Evolutionary conservation across 64 coral and sea anemone genomes (phyloP), one percentile per base, ranked within the genome.

Genomic region (Hydrozoanthus tunicans): DNA sequence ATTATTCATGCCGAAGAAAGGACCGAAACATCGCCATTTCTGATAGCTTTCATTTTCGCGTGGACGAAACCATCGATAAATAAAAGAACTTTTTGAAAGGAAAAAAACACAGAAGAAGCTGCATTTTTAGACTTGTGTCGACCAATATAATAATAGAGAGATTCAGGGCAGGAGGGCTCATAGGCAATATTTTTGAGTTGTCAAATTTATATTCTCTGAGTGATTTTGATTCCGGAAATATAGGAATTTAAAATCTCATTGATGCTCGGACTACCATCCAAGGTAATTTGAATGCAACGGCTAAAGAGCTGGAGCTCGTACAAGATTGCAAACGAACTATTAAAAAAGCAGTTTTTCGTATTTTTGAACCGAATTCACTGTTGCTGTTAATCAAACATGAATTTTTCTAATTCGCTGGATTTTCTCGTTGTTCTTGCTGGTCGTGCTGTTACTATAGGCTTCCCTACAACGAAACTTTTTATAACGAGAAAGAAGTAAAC

Each of bases 141-240:
- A 84, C 76, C 80, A 64, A 74, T 85, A 85, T 85, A 75, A 88
- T 88, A 88, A 74, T 60, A 70, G 74, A 88, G 17, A 74, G 70
- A 60, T 43, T 88, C 24, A 58, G 69, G 56, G 69, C 25, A 88
- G 84, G 83, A 88, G 84, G 84, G 17, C 56, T 20, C 13, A 7
- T 8, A 7, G 10, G 52, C 73, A 88, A 26, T 74, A 51, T 74
- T 88, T 88, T 88, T 9, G 6, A 73, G 23, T 88, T 88, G 56
- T 74, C 84, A 73, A 59, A 74, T 74, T 74, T 74, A 20, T 88
- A 43, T 73, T 74, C 53, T 58, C 55, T 32, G 55, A 88, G 17
- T 88, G 68, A 74, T 74, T 88, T 88, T 75, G n/a, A 88, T 88
- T 88, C 84, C 70, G 84, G 69, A 74, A 88, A 88, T 62, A 88